Percentiles rank a stretch among this genome's conserved stretches.
These are phyloP conservation scores for Acanthurus tractus DNA, from an alignment of 2,797 vertebrate species.

Conservation along the genomic window DNA sequence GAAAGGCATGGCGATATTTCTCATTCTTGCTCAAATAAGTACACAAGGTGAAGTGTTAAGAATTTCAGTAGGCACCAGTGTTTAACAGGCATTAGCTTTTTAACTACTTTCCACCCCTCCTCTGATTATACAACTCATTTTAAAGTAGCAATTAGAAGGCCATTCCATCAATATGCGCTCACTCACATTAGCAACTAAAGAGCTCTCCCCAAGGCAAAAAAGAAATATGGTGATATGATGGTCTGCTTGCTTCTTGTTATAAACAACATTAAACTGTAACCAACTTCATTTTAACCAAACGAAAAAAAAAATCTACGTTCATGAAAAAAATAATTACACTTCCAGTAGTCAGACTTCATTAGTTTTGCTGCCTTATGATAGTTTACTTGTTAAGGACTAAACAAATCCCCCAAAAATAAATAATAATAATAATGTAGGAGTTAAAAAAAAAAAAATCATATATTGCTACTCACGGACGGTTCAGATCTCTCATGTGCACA, in stretches of 20 bases:
- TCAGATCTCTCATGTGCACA: slow-evolving; percentile 77
- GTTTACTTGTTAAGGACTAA: slow-evolving; percentile 73
- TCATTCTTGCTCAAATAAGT: slow-evolving; percentile 61
- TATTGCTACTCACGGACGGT: slow-evolving; percentile 81
- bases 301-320: slow-evolving; percentile 47
- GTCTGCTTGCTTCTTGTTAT: slow-evolving; percentile 49
- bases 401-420: slow-evolving; percentile 72
- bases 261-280: slow-evolving; percentile 53
- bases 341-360: slow-evolving; percentile 81
- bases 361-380: slow-evolving; percentile 77
- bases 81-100: slow-evolving; percentile 67
- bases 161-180: slow-evolving; percentile 49
- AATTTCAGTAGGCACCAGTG: slow-evolving; percentile 76
- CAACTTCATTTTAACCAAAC: slow-evolving; percentile 61
- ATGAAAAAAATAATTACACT: slow-evolving; percentile 51
- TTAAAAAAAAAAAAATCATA: slow-evolving; percentile 69
- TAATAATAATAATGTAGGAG: slow-evolving; percentile 70
- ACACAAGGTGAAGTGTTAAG: slow-evolving; percentile 62
- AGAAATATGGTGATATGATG: slow-evolving; percentile 44
- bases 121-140: slow-evolving; percentile 51
- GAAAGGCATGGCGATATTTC: slow-evolving; percentile 41
- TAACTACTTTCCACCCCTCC: slow-evolving; percentile 35
- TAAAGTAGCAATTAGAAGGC: slow-evolving; percentile 55
- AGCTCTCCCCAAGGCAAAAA: slow-evolving; percentile 39
- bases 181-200: slow-evolving; percentile 38